Evolutionary conservation across 1,140 invertebrate species (phyloP), one percentile per base, ranked within the genome.

Genomic region (Bombus balteatus): DNA sequence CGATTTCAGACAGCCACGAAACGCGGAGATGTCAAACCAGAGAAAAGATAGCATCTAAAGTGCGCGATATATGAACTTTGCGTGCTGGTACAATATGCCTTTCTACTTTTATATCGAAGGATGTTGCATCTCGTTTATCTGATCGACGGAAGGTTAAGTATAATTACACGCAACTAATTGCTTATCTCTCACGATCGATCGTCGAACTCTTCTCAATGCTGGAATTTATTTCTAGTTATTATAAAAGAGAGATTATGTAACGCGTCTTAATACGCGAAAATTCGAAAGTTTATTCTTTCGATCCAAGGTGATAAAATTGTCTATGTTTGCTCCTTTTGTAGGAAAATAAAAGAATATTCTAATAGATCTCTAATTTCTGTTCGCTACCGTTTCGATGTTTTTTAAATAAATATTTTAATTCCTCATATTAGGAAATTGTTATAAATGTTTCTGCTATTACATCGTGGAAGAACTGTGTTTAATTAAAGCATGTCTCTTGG

Each of bases 81-180:
- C 43, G 28, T 76, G 25, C 59, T 68, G 18, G 10, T 25, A 37
- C 12, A 13, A 65, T 39, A 10, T 8, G 28, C 15, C 34, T 59
- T 59, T 41, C 53, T 47, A 76, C 34, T 32, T 68, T 83, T 83
- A 25, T 59, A 65, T 39, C 59, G 28, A 39, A 25, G 71, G 28
- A 65, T 43, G 43, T 53, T 43, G 41, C 37, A 68, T n/a, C 43
- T 53, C 28, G 41, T 57, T 65, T 53, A 53, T 22, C 57, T 76
- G 73, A 76, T 68, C 39, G 57, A 74, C 57, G 71, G 47, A 32
- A 59, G 71, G 37, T 74, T 59, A 81, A 71, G 47, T 41, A 32
- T 74, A 81, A 82, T 82, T 82, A 82, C 32, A 39, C 37, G 57
- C 43, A 47, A 37, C 72, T 83, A 83, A 76, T 83, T 72, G 34